Evolutionary conservation across 2,888 invertebrate genomes (phyloP), one percentile per base, ranked within the genome.

Genomic region (Lagria hirta): DNA sequence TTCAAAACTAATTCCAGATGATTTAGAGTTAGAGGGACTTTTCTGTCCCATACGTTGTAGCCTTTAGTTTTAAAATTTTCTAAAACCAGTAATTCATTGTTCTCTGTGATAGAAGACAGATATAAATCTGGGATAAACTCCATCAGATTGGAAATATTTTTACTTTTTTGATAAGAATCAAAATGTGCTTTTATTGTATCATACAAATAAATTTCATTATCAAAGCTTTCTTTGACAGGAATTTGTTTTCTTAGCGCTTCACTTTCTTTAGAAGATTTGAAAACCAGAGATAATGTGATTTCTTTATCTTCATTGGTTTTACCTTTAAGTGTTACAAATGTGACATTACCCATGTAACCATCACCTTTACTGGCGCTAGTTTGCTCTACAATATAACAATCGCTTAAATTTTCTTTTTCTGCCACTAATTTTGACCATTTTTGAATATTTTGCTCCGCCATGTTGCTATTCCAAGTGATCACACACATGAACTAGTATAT

Each of bases 1-100:
- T 47, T 46, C 8, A 64, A 34, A 22, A 60, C 56, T n/a, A 61
- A 14, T 8, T 33, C 37, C 1, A 60, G 32, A 33, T 64, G 63
- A 7, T 55, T 43, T 7, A 53, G 53, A 43, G 60, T 52, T 47
- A 63, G 52, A 14, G 49, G 47, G 14, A 30, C 28, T 20, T 51
- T 55, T 4, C 56, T 36, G 48, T 60, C 43, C 43, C 49, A 51
- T 20, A 57, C 5, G 2, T 33, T 22, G 37, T 49, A 62, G 2
- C 56, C 58, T 5, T 37, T 5, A 6, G 29, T 13, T 13, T 50
- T 58, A 17, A 60, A 30, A 34, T 62, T 52, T 26, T 57, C 57
- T 36, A 60, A 45, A 14, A 61, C 44, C 3, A 62, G 43, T 6
- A 36, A 26, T 47, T 56, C 60, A 3, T 45, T 32, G 2, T 32